A percentile compares a stretch with the other conserved stretches of the same genome.
Evolutionary conservation across 2,797 vertebrate species (phyloP).

Genomic region (Pitangus sulphuratus): DNA sequence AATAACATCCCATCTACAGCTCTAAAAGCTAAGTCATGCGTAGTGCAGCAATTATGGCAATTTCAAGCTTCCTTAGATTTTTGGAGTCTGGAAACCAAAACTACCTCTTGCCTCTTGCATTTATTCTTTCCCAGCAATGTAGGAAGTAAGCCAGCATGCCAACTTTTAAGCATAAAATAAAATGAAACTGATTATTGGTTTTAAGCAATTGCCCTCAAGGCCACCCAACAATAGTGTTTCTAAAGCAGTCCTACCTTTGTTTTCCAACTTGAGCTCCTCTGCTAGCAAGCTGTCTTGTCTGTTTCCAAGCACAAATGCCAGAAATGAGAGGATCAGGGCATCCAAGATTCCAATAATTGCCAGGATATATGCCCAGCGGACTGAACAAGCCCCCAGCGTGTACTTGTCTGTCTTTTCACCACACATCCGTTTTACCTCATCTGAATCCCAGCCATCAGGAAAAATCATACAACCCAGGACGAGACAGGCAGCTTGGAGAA

Average conservation of each 20-base stretch:
- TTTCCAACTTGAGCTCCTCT: constrained; percentile 95
- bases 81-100: not conserved
- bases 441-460: constrained; percentile 97
- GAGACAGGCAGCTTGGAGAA: constrained; percentile 89
- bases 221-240: constrained; percentile 16
- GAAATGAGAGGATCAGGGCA: constrained; percentile 96
- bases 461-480: constrained; percentile 99
- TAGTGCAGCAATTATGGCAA: not conserved
- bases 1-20: not conserved
- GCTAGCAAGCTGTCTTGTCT: constrained; percentile 96
- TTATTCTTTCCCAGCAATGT: not conserved
- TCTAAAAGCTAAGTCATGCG: not conserved
- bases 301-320: constrained; percentile 97
- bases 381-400: constrained; percentile 94
- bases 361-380: constrained; percentile 99
- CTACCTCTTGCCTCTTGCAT: not conserved
- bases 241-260: constrained; percentile 84
- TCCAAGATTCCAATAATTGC: constrained; percentile 99
- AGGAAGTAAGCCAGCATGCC: not conserved
- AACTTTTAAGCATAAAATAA: not conserved
- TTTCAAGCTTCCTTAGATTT: not conserved
- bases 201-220: not conserved
- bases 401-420: constrained; percentile 98
- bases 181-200: not conserved
- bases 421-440: constrained; percentile 97